A percentile compares a stretch with the other conserved stretches of the same genome.
These are phyloP conservation scores for Lordiphosa stackelbergi DNA, from an alignment of 1,140 invertebrate genomes.

Conservation along the genomic window DNA sequence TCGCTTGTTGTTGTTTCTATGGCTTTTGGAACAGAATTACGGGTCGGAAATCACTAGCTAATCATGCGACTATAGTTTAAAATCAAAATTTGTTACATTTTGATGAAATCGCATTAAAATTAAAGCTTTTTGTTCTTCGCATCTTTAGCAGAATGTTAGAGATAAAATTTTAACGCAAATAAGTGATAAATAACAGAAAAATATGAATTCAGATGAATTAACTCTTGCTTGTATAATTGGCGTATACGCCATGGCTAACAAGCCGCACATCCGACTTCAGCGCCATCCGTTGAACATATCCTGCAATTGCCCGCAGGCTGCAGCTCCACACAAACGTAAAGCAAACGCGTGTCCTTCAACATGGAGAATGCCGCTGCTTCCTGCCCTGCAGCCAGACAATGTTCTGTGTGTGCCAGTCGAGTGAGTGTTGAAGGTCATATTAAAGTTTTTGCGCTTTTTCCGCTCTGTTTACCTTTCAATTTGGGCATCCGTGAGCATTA, in stretches of 20 bases:
- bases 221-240: background rate
- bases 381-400: slow-evolving; percentile 47
- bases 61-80: no score
- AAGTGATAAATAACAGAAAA: no score
- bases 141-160: no score
- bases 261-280: slow-evolving; percentile 1
- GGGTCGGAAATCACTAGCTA: no score
- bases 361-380: slow-evolving; percentile 3
- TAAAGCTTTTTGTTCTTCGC: no score
- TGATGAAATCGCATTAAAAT: no score
- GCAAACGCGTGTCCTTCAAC: slow-evolving; percentile 8
- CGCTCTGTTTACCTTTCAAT: slow-evolving; percentile 51
- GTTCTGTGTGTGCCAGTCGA: slow-evolving; percentile 7
- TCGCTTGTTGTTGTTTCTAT: no score
- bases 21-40: no score
- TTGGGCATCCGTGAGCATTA: slow-evolving; percentile 41
- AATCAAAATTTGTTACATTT: no score
- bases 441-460: slow-evolving; percentile 64
- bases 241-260: slow-evolving; percentile 1
- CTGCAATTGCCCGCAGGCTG: slow-evolving; percentile 8
- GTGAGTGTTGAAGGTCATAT: slow-evolving; percentile 56
- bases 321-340: background rate
- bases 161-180: no score
- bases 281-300: slow-evolving; percentile 2
- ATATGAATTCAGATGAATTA: no score